Evolutionary conservation across 2,888 invertebrate species (phyloP).

Genomic region (Lithophane socia): DNA sequence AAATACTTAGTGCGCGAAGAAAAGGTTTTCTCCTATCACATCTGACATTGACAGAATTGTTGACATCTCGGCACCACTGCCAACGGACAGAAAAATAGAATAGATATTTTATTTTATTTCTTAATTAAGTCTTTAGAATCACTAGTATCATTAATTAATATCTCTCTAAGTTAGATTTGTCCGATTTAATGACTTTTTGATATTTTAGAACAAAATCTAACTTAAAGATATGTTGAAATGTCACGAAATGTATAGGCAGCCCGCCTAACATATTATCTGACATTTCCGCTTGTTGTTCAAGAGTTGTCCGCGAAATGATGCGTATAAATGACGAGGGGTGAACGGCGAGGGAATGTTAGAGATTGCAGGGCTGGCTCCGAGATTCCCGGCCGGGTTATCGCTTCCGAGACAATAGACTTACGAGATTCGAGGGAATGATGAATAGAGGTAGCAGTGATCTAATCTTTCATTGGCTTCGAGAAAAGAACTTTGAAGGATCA

Average conservation of each 20-base stretch:
- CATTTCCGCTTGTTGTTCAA: conserved; percentile 32
- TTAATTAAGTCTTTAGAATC: no score
- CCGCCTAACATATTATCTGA: neutral
- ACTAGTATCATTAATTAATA: no score
- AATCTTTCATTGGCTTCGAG: conserved; percentile 20
- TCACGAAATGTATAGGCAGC: neutral
- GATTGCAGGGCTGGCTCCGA: conserved; percentile 21
- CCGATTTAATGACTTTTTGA: no score
- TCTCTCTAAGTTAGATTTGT: no score
- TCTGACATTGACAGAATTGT: no score
- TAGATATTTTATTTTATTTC: no score
- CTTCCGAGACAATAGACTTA: conserved; percentile 31
- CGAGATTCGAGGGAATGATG: conserved; percentile 32
- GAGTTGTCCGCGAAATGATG: conserved; percentile 29
- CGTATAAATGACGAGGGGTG: conserved; percentile 28
- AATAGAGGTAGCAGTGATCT: conserved; percentile 16
- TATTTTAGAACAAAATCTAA: no score
- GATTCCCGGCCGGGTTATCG: conserved; percentile 39
- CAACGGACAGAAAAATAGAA: no score
- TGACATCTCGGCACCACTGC: no score
- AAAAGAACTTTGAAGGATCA: neutral
- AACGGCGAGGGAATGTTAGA: conserved; percentile 12
- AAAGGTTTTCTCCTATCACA: no score
- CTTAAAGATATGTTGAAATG: neutral
- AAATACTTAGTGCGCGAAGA: no score